Evolutionary conservation across 2,888 invertebrate genomes (phyloP), one percentile per base, ranked within the genome.

Genomic region (Agrotis exclamationis): DNA sequence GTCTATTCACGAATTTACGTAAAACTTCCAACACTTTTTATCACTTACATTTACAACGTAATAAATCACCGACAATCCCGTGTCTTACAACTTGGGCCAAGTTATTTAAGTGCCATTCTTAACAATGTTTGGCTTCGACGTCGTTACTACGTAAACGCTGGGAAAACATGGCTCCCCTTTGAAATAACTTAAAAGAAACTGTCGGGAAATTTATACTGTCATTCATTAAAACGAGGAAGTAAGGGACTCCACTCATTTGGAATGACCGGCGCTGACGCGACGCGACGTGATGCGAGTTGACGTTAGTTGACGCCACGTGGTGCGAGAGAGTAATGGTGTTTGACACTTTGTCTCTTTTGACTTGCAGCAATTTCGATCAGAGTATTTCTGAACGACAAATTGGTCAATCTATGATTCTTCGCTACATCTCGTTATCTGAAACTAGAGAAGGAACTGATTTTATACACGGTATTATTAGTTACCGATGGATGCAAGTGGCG

Each of bases 101-200:
- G 45, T 71, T 71, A 76, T 85, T 87, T 88, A 90, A 91, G 90
- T 90, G 90, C 88, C 87, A 80, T 90, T 90, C 90, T 90, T 91
- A 90, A 91, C 91, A 91, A 89, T 91, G 91, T 91, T 91, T 91
- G 85, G 85, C 86, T 90, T 90, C 86, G 86, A 84, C 87, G 85
- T 79, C 79, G 89, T 90, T 89, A 89, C 90, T 87, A 86, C 84
- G 88, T 89, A 90, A 90, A 89, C 74, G 91, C 85, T 88, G 80
- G 80, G 85, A 87, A 88, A 90, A 91, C 90, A 88, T 86, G 85
- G 85, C 87, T 86, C 88, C 88, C 86, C 89, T 89, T 90, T 89
- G 87, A 89, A 86, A 87, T 82, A 86, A 89, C 86, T 87, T 87
- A 80, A 88, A 87, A 89, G 84, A 86, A 88, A 74, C 77, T 74